These are phyloP conservation scores for Mya arenaria DNA, from an alignment of 1,140 invertebrate genomes.

Conservation along the genomic window DNA sequence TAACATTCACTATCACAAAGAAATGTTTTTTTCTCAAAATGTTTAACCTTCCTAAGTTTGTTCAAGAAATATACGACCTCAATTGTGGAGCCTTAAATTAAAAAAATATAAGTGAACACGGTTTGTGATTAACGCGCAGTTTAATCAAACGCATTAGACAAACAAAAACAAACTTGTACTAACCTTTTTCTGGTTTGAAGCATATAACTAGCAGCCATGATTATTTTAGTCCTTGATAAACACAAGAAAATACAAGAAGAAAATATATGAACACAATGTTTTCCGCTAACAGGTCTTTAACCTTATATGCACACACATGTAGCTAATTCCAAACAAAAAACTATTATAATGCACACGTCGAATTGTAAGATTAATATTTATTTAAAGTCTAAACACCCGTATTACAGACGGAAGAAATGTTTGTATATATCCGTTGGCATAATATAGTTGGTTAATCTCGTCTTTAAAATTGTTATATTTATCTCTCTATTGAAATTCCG, in stretches of 20 bases:
- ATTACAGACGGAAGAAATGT: not conserved
- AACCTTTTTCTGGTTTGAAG: slow-evolving; percentile 47
- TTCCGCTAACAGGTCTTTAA: not conserved
- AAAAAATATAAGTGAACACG: not conserved
- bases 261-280: not conserved
- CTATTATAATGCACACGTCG: not conserved
- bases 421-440: not conserved
- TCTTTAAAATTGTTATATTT: not conserved
- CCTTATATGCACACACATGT: not conserved
- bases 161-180: not conserved
- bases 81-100: not conserved
- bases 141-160: not conserved
- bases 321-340: not conserved
- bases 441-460: not conserved
- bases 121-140: not conserved
- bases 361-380: not conserved
- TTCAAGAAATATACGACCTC: not conserved
- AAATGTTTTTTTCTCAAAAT: not conserved
- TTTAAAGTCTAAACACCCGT: not conserved
- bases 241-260: not conserved
- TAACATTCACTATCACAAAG: not conserved
- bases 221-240: not conserved
- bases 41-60: not conserved
- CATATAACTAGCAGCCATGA: slow-evolving; percentile 49
- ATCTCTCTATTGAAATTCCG: slow-evolving; percentile 1